A percentile compares a stretch with the other conserved stretches of the same genome.
Conservation (phyloP, 2,888 invertebrate genomes). For the Sesia apiformis region DNA sequence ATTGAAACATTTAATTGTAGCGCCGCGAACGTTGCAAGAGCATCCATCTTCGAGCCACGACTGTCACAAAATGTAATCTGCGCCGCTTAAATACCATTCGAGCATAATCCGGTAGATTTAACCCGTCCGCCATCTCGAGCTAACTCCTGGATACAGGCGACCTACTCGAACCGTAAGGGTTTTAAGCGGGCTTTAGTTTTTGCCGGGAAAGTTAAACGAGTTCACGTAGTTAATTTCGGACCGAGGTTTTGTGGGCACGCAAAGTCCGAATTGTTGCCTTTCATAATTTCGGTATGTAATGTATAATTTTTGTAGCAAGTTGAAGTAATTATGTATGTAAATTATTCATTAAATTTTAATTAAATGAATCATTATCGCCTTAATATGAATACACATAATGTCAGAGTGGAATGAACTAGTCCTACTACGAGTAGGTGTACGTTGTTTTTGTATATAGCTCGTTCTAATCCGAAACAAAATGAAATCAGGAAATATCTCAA, state of each 20-base stretch:
- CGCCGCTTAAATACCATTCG: constrained; percentile 6
- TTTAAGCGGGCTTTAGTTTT: background rate
- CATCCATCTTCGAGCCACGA: constrained; percentile 2
- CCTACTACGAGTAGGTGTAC: no score
- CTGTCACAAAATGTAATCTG: constrained; percentile 4
- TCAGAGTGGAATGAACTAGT: no score
- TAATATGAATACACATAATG: no score
- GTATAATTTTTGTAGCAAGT: no score
- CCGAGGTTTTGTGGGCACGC: background rate
- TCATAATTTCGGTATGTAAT: background rate
- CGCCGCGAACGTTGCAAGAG: background rate
- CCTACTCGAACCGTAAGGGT: background rate
- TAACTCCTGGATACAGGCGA: background rate
- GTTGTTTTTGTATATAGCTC: no score
- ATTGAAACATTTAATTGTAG: background rate
- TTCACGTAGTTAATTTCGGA: background rate
- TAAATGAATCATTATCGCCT: no score
- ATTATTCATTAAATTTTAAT: no score
- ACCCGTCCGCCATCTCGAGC: background rate
- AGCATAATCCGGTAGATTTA: constrained; percentile 9
- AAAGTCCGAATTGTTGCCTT: background rate
- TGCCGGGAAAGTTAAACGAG: background rate
- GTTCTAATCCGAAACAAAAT: no score
- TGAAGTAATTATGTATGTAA: no score
- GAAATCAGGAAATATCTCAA: no score